A percentile compares a stretch with the other conserved stretches of the same genome.
Evolutionary conservation across 2,888 invertebrate genomes (phyloP).

Genomic region (Brachyptera putata): DNA sequence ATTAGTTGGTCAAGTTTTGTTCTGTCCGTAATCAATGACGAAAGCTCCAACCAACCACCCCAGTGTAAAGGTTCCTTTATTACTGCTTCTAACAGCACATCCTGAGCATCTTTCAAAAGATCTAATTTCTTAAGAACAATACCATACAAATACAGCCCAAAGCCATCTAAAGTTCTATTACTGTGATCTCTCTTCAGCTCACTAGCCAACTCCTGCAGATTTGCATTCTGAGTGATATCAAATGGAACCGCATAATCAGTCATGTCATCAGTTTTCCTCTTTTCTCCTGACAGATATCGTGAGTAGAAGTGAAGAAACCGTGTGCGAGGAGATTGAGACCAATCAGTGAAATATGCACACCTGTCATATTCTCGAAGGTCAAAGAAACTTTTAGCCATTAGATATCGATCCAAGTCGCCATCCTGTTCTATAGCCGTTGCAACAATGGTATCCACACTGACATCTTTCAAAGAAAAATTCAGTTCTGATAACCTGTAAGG

Average conservation of each 20-base stretch:
- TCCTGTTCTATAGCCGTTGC: conserved; percentile 49
- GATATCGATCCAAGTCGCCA: conserved; percentile 68
- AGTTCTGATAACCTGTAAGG: conserved; percentile 67
- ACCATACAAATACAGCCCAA: conserved; percentile 83
- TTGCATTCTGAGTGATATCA: conserved; percentile 50
- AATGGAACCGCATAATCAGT: conserved; percentile 60
- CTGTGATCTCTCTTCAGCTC: conserved; percentile 56
- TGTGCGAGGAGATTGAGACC: conserved; percentile 64
- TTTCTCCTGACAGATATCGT: conserved; percentile 83
- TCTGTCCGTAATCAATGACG: conserved; percentile 76
- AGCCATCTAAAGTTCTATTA: conserved; percentile 74
- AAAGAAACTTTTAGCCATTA: conserved; percentile 81
- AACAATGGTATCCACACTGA: conserved; percentile 47
- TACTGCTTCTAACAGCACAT: conserved; percentile 74
- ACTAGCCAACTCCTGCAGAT: conserved; percentile 53
- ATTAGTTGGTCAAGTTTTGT: conserved; percentile 56
- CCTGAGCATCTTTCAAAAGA: conserved; percentile 70
- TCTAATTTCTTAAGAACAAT: conserved; percentile 85
- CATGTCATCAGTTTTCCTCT: conserved; percentile 80
- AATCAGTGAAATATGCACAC: conserved; percentile 73
- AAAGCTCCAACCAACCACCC: conserved; percentile 93
- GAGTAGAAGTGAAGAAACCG: conserved; percentile 83
- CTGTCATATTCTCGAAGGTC: conserved; percentile 86
- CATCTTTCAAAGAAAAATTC: conserved; percentile 68
- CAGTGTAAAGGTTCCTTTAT: conserved; percentile 80